Evolutionary conservation across 2,888 invertebrate genomes (phyloP), one percentile per base, ranked within the genome.

Genomic region (Catocala nupta): DNA sequence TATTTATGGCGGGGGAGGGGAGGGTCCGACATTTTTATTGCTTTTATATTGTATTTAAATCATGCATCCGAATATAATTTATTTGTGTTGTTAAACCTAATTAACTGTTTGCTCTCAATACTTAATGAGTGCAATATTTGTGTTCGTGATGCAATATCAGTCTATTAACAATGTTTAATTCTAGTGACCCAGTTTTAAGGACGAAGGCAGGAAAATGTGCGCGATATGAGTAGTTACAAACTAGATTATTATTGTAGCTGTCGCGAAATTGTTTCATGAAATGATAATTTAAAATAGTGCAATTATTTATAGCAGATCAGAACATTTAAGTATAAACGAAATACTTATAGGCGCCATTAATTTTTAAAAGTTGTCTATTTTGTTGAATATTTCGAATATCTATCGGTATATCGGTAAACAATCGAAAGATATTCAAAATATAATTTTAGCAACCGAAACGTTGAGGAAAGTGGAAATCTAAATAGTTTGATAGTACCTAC

Each of bases 181-280:
- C 55, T 62, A 71, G 66, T 77, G 68, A 74, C 77, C 75, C 59
- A 77, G 56, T 63, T 74, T 55, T 49, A 63, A 61, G 60, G 58
- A 52, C 55, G 60, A 54, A 63, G 62, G 65, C 77, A 77, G 75
- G 75, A 66, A 74, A 71, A 77, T 45, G 47, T 65, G 53, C 50
- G 52, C 53, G 33, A 34, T 59, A 45, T 56, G 36, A 71, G 51
- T 49, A 47, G 47, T 44, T 56, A 36, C 25, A 59, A 68, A 16
- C 59, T 56, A 47, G 55, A 48, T 61, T 48, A 25, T 12, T 16
- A 4, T 44, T 5, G 12, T 34, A n/a, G 33, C 44, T 12, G 9
- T 54, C 44, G 12, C 8, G 12, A 44, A 44, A 45, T 13, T n/a
- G 42, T n/a, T 39, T 5, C 36, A 39, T 39, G 8, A 1, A 0